Conservation (phyloP, 2,888 invertebrate species). For the Dusona sp. region DNA sequence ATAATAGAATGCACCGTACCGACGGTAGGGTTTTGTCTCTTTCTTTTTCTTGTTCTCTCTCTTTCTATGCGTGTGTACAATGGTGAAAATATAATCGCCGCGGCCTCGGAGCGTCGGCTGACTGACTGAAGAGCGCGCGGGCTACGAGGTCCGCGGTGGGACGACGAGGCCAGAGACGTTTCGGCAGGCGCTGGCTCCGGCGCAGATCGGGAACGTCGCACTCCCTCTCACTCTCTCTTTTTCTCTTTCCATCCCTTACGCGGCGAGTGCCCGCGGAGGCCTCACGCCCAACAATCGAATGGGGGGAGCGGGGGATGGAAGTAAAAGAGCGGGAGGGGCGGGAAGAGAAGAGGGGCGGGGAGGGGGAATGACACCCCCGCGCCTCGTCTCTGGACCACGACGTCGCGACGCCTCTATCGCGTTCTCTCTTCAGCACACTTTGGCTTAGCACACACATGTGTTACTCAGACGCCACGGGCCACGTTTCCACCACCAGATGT, state of each 20-base stretch:
- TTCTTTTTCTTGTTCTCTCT: conserved; percentile 13
- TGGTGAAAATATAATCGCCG: conserved; percentile 82
- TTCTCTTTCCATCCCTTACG: conserved; percentile 36
- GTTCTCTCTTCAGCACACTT: conserved; percentile 50
- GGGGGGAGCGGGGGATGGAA: not conserved
- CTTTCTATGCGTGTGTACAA: conserved; percentile 76
- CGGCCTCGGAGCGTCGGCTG: conserved; percentile 81
- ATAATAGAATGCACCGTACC: conserved; percentile 33
- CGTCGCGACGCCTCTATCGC: conserved; percentile 50
- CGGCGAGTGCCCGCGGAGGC: conserved; percentile 29
- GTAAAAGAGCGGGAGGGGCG: not conserved
- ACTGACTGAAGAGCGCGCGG: conserved; percentile 81
- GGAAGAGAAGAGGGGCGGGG: not conserved
- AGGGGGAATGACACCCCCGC: conserved; percentile 59
- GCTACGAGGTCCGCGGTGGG: conserved; percentile 68
- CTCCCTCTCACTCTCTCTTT: conserved; percentile 39
- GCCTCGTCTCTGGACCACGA: conserved; percentile 53
- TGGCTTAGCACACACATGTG: conserved; percentile 20
- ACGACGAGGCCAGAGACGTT: conserved; percentile 76
- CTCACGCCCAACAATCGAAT: conserved; percentile 49
- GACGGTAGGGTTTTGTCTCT: conserved; percentile 36
- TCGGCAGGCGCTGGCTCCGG: conserved; percentile 78
- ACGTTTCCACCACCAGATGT: conserved; percentile 38
- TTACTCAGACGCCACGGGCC: conserved; percentile 29
- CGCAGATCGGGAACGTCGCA: conserved; percentile 67